Percentiles rank a stretch among this genome's conserved stretches.
Evolutionary conservation across 2,888 invertebrate species (phyloP).

Genomic region (Silvanus unidentatus): DNA sequence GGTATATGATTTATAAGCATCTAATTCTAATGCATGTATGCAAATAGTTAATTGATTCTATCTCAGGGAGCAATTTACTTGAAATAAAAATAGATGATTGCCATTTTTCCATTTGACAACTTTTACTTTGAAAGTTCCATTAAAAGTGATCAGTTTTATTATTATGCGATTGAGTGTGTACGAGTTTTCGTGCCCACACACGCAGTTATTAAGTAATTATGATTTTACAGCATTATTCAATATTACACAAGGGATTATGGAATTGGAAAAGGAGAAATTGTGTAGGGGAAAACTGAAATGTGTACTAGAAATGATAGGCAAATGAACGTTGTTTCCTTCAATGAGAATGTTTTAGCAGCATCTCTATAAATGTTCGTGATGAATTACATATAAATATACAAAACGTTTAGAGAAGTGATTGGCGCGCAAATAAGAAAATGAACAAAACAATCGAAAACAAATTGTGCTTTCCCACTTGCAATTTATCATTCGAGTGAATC

Average conservation of each 20-base stretch:
- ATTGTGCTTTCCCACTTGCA: constrained; percentile 20
- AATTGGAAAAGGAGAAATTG: no score
- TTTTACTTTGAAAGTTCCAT: constrained; percentile 2
- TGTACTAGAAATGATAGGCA: no score
- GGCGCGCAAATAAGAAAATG: constrained; percentile 7
- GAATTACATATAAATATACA: constrained; percentile 7
- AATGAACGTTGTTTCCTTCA: no score
- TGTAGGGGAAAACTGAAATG: no score
- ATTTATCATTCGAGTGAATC: constrained; percentile 23
- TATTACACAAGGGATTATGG: no score
- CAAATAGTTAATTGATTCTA: constrained; percentile 1
- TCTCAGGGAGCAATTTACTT: background rate
- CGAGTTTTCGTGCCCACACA: no score
- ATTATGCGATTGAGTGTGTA: no score
- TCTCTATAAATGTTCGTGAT: constrained; percentile 3
- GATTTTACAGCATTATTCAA: no score
- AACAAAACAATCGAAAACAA: constrained; percentile 13
- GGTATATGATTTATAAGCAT: constrained; percentile 1
- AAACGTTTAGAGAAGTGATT: constrained; percentile 6
- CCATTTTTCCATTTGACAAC: background rate
- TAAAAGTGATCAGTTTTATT: background rate
- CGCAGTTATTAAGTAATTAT: no score
- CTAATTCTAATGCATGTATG: background rate
- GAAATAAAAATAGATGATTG: background rate
- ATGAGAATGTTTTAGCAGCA: no score